These are phyloP conservation scores for Prietella phreatophila DNA, from an alignment of 2,113 vertebrate genomes.

Conservation along the genomic window DNA sequence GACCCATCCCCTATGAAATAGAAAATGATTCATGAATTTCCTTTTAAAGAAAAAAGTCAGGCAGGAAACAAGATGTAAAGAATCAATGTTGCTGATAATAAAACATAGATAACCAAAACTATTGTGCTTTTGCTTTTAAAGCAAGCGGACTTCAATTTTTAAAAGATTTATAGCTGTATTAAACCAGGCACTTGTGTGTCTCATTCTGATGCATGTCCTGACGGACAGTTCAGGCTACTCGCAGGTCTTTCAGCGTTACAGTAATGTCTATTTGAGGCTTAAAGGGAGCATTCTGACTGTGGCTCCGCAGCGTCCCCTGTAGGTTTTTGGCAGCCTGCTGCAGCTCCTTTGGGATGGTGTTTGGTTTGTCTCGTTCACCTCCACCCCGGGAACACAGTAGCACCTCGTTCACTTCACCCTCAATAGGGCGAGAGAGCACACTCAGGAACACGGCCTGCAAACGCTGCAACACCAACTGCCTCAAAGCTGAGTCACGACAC, in stretches of 20 bases:
- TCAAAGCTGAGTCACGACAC: slow-evolving; percentile 81
- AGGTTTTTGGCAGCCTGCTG: slow-evolving; percentile 69
- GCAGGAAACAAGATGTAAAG: not conserved
- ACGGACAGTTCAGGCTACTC: slow-evolving; percentile 54
- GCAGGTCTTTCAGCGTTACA: slow-evolving; percentile 80
- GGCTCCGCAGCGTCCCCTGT: slow-evolving; percentile 73
- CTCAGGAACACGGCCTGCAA: slow-evolving; percentile 77
- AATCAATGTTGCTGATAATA: not conserved
- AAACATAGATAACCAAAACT: not conserved
- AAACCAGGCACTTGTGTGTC: not conserved
- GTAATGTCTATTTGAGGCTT: slow-evolving; percentile 73
- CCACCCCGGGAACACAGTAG: slow-evolving; percentile 71
- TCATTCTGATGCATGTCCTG: not conserved
- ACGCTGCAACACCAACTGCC: slow-evolving; percentile 75
- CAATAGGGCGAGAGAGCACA: slow-evolving; percentile 77
- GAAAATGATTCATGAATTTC: not conserved
- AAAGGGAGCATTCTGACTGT: slow-evolving; percentile 62
- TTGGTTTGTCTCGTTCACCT: not conserved
- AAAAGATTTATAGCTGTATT: not conserved
- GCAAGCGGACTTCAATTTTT: not conserved
- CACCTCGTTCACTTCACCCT: slow-evolving; percentile 90
- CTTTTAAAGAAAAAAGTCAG: not conserved
- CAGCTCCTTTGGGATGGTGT: slow-evolving; percentile 58
- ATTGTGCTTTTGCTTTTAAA: not conserved
- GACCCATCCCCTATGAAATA: not conserved